Percentiles rank a stretch among this genome's conserved stretches.
Evolutionary conservation across 1,140 invertebrate species (phyloP).

Genomic region (Acromyrmex charruanus): DNA sequence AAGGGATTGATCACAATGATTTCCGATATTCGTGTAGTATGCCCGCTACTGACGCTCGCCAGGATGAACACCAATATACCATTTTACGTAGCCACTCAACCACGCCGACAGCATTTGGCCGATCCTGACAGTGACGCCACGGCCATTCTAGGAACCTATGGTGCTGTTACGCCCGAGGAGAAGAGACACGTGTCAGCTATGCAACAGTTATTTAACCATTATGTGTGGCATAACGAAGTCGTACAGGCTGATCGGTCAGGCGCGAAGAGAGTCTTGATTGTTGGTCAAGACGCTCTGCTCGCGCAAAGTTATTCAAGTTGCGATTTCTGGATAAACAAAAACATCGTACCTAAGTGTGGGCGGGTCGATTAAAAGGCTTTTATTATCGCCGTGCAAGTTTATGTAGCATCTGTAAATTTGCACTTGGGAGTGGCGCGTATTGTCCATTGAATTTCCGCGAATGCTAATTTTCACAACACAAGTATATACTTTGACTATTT

Average conservation of each 20-base stretch:
- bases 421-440: neutral
- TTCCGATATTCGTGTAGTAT: slow-evolving; percentile 92
- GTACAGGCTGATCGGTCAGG: slow-evolving; percentile 86
- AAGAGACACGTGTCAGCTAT: slow-evolving; percentile 92
- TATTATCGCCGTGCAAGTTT: neutral
- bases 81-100: slow-evolving; percentile 91
- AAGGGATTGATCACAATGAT: slow-evolving; percentile 90
- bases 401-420: neutral
- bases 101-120: slow-evolving; percentile 87
- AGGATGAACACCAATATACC: slow-evolving; percentile 88
- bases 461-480: slow-evolving; percentile 17
- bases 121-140: slow-evolving; percentile 91
- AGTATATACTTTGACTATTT: slow-evolving; percentile 39
- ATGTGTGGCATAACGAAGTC: slow-evolving; percentile 91
- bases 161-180: slow-evolving; percentile 90
- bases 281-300: slow-evolving; percentile 90
- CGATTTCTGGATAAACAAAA: slow-evolving; percentile 91
- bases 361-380: slow-evolving; percentile 86
- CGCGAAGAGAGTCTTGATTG: slow-evolving; percentile 87
- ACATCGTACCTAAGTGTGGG: slow-evolving; percentile 91
- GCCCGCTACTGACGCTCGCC: slow-evolving; percentile 90
- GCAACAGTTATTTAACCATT: slow-evolving; percentile 93
- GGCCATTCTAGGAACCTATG: slow-evolving; percentile 92
- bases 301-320: slow-evolving; percentile 90
- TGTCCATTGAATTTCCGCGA: slow-evolving; percentile 14